Evolutionary conservation across 1,140 invertebrate genomes (phyloP).

Genomic region (Platyura marginata): DNA sequence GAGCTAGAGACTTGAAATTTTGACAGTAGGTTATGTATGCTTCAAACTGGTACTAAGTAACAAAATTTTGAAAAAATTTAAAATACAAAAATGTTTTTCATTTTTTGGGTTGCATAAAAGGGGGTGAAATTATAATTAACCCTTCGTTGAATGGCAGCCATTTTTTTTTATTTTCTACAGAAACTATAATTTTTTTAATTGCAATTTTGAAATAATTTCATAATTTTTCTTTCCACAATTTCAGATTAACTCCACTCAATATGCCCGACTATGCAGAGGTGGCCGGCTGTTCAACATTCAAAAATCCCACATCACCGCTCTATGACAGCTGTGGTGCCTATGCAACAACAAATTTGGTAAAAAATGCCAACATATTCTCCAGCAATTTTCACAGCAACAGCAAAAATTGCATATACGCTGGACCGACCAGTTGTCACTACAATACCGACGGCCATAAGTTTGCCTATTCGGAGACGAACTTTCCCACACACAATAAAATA

Average conservation of each 20-base stretch:
- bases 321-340: constrained; percentile 25
- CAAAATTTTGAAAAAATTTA: too few relatives aligned
- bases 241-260: constrained; percentile 21
- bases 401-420: constrained; percentile 8
- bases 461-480: background rate
- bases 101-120: too few relatives aligned
- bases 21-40: too few relatives aligned
- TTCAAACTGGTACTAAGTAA: too few relatives aligned
- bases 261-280: constrained; percentile 31
- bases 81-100: too few relatives aligned
- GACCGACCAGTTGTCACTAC: constrained; percentile 17
- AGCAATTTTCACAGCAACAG: constrained; percentile 8
- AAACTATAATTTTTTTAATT: too few relatives aligned
- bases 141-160: too few relatives aligned
- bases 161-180: too few relatives aligned
- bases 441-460: constrained; percentile 11
- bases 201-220: too few relatives aligned
- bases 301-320: constrained; percentile 18
- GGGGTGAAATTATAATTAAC: too few relatives aligned
- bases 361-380: constrained; percentile 24
- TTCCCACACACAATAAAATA: background rate
- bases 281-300: constrained; percentile 23
- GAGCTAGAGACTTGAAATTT: too few relatives aligned
- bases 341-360: constrained; percentile 24
- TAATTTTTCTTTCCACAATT: background rate